Evolutionary conservation across 2,888 invertebrate genomes (phyloP).

Genomic region (Mythimna pallens): DNA sequence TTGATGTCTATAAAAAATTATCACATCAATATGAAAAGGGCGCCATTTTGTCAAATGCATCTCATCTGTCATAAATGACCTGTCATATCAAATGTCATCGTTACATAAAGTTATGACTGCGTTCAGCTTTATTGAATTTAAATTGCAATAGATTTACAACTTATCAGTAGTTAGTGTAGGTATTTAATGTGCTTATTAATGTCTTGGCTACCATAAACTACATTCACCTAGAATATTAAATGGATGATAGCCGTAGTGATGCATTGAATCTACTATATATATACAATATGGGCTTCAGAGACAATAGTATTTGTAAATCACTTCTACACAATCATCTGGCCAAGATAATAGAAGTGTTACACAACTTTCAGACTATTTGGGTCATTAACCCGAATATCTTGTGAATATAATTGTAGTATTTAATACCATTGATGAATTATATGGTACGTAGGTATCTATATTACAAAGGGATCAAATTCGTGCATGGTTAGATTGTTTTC

Average conservation of each 20-base stretch:
- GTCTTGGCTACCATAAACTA: background rate
- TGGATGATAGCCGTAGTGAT: background rate
- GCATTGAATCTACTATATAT: background rate
- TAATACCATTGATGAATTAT: background rate
- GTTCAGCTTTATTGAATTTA: conserved; percentile 19
- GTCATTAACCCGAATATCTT: conserved; percentile 3
- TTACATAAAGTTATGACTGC: conserved; percentile 27
- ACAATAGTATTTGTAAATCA: background rate
- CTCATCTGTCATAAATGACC: conserved; percentile 27
- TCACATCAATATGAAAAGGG: background rate
- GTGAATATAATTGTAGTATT: background rate
- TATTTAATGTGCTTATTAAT: background rate
- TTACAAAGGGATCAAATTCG: background rate
- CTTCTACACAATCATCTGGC: background rate
- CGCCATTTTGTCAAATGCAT: conserved; percentile 43
- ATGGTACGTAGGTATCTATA: too few relatives aligned
- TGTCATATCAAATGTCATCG: conserved; percentile 23
- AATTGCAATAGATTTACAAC: background rate
- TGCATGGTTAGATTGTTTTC: background rate
- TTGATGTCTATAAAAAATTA: background rate
- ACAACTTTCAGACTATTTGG: conserved; percentile 7
- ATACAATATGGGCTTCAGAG: background rate
- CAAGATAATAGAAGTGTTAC: background rate
- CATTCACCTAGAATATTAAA: conserved; percentile 8
- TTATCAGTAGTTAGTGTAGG: background rate